Evolutionary conservation across 1,140 invertebrate species (phyloP), one percentile per base, ranked within the genome.

Genomic region (Apis florea): DNA sequence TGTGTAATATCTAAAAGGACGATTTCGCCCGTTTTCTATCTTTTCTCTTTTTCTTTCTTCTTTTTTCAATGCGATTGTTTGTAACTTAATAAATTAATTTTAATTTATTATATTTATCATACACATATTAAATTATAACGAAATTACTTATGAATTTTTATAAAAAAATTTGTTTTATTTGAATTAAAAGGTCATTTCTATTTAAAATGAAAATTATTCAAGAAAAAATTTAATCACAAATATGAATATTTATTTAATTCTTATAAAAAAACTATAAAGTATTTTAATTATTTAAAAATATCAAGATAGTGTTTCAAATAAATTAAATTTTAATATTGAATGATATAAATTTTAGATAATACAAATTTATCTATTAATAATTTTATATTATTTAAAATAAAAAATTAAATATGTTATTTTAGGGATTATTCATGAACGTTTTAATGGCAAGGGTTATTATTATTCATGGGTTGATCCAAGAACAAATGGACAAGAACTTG

Each of bases 381-480:
- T 75, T 75, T 54, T 61, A 49, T 31, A 19, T 19, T 54, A 53
- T 66, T 59, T 24, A 8, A 72, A 63, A 77, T 73, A 71, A 64
- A 56, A 47, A 58, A 56, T 49, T 31, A n/a, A 64, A 66, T 26
- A 80, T 17, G 5, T 54, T 56, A 2, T 90, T 89, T 58, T 64
- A 94, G 94, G 95, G 88, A 90, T 81, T 21, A 94, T 94, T 75
- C 95, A 95, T 82, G 93, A 94, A 66, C 92, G 89, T 26, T 91
- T 93, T 77, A 92, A 93, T 76, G 95, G 95, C 69, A 96, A 96
- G 85, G 96, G 96, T 40, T 97, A 97, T 91, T 97, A 96, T 92
- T 97, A 97, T 93, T 97, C 96, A n/a, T 98, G 97, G 97, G 95
- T 95, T 77, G 96, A 97, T 89, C 95, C 95, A 8, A 94, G 95